Percentiles rank a stretch among this genome's conserved stretches.
These are phyloP conservation scores for Suncus etruscus DNA, from an alignment of 2,113 vertebrate genomes.

Conservation along the genomic window DNA sequence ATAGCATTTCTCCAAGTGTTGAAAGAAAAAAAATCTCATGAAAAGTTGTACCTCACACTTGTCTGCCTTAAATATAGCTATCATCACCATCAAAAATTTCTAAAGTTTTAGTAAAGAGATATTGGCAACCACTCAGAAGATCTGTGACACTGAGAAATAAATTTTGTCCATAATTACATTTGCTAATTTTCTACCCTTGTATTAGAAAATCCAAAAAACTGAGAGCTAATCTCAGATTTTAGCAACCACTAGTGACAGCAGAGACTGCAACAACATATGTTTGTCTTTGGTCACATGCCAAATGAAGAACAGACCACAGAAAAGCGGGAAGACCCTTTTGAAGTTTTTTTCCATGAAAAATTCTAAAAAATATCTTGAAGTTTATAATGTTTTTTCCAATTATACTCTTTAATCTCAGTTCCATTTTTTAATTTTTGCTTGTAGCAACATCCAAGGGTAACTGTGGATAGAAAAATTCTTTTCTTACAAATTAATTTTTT, in stretches of 20 bases:
- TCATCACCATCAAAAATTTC: neutral
- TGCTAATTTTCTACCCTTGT: conserved; percentile 58
- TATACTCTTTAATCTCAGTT: conserved; percentile 76
- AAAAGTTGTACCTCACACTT: neutral
- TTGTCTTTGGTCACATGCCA: conserved; percentile 73
- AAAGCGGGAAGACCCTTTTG: conserved; percentile 70
- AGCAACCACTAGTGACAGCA: conserved; percentile 69
- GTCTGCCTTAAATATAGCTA: neutral
- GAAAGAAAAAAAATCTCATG: conserved; percentile 6
- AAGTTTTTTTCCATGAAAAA: conserved; percentile 80
- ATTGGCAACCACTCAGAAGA: conserved; percentile 4
- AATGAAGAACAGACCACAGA: conserved; percentile 71
- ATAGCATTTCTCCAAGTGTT: neutral
- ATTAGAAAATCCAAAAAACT: conserved; percentile 55
- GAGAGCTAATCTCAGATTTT: conserved; percentile 38
- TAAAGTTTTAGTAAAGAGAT: neutral
- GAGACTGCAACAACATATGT: conserved; percentile 72
- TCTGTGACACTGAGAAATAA: conserved; percentile 66
- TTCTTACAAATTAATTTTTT: conserved; percentile 68
- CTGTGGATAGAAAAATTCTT: conserved; percentile 66
- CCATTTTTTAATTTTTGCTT: conserved; percentile 67
- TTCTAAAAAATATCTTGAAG: conserved; percentile 74
- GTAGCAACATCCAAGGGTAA: conserved; percentile 71
- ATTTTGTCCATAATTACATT: conserved; percentile 60
- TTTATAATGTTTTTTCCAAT: conserved; percentile 77